These are phyloP conservation scores for Brachylomia viminalis DNA, from an alignment of 2,888 invertebrate genomes.

Conservation along the genomic window DNA sequence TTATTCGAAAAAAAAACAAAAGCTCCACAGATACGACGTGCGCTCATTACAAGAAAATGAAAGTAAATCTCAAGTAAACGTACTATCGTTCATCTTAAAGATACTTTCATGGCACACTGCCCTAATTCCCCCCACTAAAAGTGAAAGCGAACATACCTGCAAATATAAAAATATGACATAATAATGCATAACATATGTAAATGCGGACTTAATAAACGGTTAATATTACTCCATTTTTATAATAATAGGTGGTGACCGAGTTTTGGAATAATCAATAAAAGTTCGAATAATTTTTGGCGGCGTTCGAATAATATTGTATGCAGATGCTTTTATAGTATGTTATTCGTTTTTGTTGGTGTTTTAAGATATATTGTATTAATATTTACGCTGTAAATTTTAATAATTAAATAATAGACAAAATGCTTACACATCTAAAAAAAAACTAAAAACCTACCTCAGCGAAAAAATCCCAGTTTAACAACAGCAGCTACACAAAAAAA, in stretches of 20 bases:
- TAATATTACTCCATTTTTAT: conserved; percentile 43
- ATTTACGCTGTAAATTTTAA: neutral
- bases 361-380: neutral
- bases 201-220: conserved; percentile 40
- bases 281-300: neutral
- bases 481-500: conserved; percentile 47
- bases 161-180: conserved; percentile 75
- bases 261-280: conserved; percentile 6
- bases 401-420: neutral
- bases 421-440: neutral
- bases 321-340: neutral
- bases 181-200: conserved; percentile 76
- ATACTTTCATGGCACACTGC: conserved; percentile 74
- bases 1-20: conserved; percentile 30
- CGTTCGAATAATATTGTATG: neutral
- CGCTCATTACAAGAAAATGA: conserved; percentile 42
- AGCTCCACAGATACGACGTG: conserved; percentile 22
- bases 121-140: conserved; percentile 74
- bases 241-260: conserved; percentile 30
- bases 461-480: conserved; percentile 35
- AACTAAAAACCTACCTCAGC: conserved; percentile 42
- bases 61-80: conserved; percentile 58
- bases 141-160: conserved; percentile 78
- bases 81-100: conserved; percentile 50
- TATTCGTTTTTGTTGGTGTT: neutral